Evolutionary conservation across 2,797 vertebrate species (phyloP).

Genomic region (Thamnophis elegans): DNA sequence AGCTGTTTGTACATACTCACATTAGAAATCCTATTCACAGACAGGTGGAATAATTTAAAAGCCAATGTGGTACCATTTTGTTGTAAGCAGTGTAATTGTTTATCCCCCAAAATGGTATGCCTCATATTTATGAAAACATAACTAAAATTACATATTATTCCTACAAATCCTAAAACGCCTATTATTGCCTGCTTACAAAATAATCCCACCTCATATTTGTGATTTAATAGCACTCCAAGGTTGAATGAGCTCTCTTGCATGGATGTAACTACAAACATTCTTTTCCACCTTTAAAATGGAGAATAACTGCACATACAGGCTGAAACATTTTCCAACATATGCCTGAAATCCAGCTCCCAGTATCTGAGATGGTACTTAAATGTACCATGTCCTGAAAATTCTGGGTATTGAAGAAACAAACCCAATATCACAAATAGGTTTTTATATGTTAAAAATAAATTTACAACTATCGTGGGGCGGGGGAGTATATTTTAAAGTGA

Average conservation of each 20-base stretch:
- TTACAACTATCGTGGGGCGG: not conserved
- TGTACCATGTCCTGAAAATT: not conserved
- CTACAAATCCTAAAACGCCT: slow-evolving; percentile 65
- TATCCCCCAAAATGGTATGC: slow-evolving; percentile 62
- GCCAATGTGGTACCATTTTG: slow-evolving; percentile 74
- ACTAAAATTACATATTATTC: slow-evolving; percentile 75
- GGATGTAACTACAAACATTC: slow-evolving; percentile 30
- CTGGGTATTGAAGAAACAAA: not conserved
- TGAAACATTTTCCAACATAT: slow-evolving; percentile 32
- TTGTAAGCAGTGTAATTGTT: slow-evolving; percentile 75
- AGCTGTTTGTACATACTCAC: slow-evolving; percentile 72
- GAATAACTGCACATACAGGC: slow-evolving; percentile 6
- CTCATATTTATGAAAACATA: slow-evolving; percentile 75
- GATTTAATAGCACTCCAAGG: slow-evolving; percentile 45
- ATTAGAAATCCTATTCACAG: slow-evolving; percentile 73
- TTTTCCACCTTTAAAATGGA: slow-evolving; percentile 50
- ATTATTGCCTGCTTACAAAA: slow-evolving; percentile 66
- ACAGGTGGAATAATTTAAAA: slow-evolving; percentile 79
- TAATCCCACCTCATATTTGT: slow-evolving; percentile 54
- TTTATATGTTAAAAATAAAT: not conserved
- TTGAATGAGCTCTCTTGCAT: slow-evolving; percentile 58
- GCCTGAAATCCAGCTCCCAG: slow-evolving; percentile 57
- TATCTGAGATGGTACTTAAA: not conserved
- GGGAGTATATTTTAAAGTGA: not conserved
- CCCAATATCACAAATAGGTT: not conserved